Percentiles rank a stretch among this genome's conserved stretches.
Conservation (phyloP, 1,140 invertebrate genomes). For the Frieseomelitta varia region DNA sequence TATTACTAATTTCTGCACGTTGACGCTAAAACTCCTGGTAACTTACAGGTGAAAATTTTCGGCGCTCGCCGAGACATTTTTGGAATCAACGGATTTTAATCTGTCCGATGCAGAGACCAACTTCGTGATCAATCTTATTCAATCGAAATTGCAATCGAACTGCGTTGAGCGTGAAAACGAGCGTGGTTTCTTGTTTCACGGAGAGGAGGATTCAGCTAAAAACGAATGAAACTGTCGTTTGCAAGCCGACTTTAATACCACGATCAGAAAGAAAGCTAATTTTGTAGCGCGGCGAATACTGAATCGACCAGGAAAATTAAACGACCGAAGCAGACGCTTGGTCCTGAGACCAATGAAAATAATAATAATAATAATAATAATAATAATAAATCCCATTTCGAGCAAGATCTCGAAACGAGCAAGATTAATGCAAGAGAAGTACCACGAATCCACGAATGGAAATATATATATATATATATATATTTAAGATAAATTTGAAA, state of each 20-base stretch:
- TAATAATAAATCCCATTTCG: not conserved
- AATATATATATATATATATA: too few species aligned
- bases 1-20: too few species aligned
- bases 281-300: not conserved
- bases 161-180: too few species aligned
- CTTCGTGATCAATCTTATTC: not conserved
- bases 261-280: not conserved
- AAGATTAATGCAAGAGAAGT: not conserved
- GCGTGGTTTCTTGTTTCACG: not conserved
- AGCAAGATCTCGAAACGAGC: not conserved
- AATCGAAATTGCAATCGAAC: not conserved
- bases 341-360: not conserved
- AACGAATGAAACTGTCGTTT: not conserved
- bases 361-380: too few species aligned
- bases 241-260: not conserved
- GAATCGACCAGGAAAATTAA: not conserved
- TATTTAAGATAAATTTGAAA: too few species aligned
- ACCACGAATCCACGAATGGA: too few species aligned
- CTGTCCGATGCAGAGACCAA: not conserved
- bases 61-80: too few species aligned
- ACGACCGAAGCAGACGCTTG: not conserved
- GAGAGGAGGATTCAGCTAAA: not conserved
- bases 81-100: too few species aligned
- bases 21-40: too few species aligned
- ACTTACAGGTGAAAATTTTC: too few species aligned